Percentiles rank a stretch among this genome's conserved stretches.
These are phyloP conservation scores for Orthonychiurus folsomi DNA, from an alignment of 2,888 invertebrate species.

Conservation along the genomic window DNA sequence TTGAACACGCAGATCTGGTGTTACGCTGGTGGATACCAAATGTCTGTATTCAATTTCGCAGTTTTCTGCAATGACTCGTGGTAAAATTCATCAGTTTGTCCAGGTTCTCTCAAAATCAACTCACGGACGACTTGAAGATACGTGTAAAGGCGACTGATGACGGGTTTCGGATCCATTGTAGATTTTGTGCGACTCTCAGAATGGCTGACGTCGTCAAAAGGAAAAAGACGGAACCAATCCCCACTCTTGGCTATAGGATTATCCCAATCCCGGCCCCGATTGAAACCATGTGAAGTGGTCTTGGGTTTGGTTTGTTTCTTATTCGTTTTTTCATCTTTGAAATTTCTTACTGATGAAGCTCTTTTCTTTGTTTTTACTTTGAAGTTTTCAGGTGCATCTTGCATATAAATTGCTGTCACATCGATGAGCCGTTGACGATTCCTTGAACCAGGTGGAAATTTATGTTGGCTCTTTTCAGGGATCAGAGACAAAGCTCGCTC, in stretches of 20 bases:
- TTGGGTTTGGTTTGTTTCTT: too few species aligned
- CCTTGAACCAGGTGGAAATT: background rate
- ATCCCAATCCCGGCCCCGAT: slow-evolving; percentile 61
- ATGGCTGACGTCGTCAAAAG: slow-evolving; percentile 44
- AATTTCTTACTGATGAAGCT: background rate
- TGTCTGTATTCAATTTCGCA: background rate
- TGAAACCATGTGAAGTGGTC: too few species aligned
- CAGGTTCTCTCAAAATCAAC: background rate
- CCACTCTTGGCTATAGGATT: slow-evolving; percentile 57
- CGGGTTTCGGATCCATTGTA: background rate
- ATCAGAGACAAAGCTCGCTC: background rate
- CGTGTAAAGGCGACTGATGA: background rate
- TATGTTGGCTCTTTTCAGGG: background rate
- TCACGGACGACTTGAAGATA: background rate
- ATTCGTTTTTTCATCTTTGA: background rate
- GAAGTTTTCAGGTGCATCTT: too few species aligned
- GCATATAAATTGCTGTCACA: slow-evolving; percentile 25
- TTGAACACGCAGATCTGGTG: too few species aligned
- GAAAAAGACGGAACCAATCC: slow-evolving; percentile 68
- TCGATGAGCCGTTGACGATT: slow-evolving; percentile 19
- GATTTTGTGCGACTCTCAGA: background rate
- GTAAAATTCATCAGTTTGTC: background rate
- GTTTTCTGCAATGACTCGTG: background rate
- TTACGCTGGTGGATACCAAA: background rate
- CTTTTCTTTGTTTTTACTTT: too few species aligned